Percentiles rank a stretch among this genome's conserved stretches.
These are phyloP conservation scores for Tragelaphus buxtoni DNA, from an alignment of 2,113 vertebrate species.

Conservation along the genomic window DNA sequence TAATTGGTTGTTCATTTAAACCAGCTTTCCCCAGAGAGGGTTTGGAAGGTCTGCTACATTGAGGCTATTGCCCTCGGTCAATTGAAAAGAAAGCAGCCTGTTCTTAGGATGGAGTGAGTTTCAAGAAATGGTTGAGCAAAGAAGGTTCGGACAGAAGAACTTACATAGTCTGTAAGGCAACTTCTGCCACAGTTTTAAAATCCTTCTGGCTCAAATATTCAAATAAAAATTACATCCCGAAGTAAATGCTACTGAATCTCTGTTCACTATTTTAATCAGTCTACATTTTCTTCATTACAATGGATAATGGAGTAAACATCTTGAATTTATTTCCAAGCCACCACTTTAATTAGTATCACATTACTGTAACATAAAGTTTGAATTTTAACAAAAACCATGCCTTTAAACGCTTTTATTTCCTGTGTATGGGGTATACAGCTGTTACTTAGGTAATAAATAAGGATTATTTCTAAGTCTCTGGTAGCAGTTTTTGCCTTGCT, in stretches of 20 bases:
- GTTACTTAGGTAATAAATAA: slow-evolving; percentile 79
- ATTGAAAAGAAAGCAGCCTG: not conserved
- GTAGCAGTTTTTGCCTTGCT: slow-evolving; percentile 75
- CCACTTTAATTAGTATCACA: slow-evolving; percentile 65
- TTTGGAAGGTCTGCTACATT: not conserved
- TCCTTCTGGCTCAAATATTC: not conserved
- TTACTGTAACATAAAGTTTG: slow-evolving; percentile 63
- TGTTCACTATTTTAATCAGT: not conserved
- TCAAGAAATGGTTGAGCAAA: not conserved
- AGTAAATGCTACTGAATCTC: not conserved
- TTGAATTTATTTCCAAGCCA: slow-evolving; percentile 64
- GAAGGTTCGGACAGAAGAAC: not conserved
- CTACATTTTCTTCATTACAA: not conserved
- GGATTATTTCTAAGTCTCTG: slow-evolving; percentile 72
- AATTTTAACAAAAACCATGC: slow-evolving; percentile 46
- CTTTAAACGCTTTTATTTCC: slow-evolving; percentile 75
- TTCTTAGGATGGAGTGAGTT: not conserved
- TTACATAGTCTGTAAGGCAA: not conserved
- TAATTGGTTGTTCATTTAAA: not conserved
- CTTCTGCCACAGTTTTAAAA: not conserved
- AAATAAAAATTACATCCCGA: not conserved
- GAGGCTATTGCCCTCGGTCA: not conserved
- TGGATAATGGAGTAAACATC: slow-evolving; percentile 10
- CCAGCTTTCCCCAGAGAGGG: not conserved
- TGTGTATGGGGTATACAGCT: slow-evolving; percentile 74